Evolutionary conservation across 2,888 invertebrate genomes (phyloP).

Genomic region (Allolobophora icterica): DNA sequence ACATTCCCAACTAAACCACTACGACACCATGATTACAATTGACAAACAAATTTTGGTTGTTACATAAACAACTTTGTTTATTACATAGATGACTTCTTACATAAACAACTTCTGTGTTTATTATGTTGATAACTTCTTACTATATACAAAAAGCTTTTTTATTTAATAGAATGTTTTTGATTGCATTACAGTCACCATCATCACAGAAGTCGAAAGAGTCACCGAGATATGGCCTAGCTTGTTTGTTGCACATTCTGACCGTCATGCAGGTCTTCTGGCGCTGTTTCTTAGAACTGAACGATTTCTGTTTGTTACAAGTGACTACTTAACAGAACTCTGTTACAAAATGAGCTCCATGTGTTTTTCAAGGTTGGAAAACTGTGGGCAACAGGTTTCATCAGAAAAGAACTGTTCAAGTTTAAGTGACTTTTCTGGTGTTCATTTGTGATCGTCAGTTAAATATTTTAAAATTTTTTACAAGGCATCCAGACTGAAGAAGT

Average conservation of each 20-base stretch:
- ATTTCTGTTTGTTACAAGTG: neutral
- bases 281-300: neutral
- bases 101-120: neutral
- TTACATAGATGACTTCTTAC: neutral
- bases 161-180: neutral
- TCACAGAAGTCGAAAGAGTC: slow-evolving; percentile 22
- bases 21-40: too few species aligned
- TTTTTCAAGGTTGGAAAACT: neutral
- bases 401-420: neutral
- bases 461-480: neutral
- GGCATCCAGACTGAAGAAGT: neutral
- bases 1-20: too few species aligned
- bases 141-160: neutral
- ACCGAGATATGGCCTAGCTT: neutral
- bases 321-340: neutral
- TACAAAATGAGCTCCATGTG: neutral
- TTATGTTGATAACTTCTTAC: too few species aligned
- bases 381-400: neutral
- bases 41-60: neutral
- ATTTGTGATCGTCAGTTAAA: neutral
- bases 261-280: neutral
- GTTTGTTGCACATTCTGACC: neutral
- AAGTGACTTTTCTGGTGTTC: neutral
- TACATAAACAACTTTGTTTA: too few species aligned
- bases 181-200: slow-evolving; percentile 7